These are phyloP conservation scores for Phalanger gymnotis DNA, from an alignment of 2,797 vertebrate species.

Conservation along the genomic window DNA sequence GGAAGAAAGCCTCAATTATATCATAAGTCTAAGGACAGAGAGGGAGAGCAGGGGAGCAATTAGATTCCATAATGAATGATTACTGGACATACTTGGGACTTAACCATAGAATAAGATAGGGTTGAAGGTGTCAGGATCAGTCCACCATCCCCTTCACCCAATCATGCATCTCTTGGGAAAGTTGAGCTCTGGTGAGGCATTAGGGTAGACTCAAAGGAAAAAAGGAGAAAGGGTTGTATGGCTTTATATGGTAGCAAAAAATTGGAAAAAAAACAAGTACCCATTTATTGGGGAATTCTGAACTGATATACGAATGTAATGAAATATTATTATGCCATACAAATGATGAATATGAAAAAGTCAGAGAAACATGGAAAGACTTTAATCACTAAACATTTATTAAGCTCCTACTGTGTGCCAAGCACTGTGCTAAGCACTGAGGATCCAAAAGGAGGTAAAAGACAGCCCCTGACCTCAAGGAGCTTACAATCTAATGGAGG, in stretches of 20 bases:
- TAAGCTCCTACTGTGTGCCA: not conserved
- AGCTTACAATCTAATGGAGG: not conserved
- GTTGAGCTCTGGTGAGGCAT: not conserved
- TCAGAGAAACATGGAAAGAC: not conserved
- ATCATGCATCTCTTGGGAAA: not conserved
- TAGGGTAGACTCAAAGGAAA: not conserved
- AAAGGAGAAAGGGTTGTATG: not conserved
- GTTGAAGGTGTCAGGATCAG: too few relatives aligned
- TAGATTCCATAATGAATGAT: not conserved
- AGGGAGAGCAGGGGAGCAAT: not conserved
- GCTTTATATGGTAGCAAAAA: not conserved
- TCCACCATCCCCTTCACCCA: not conserved
- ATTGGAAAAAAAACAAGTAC: not conserved
- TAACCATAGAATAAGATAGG: not conserved
- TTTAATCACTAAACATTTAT: not conserved
- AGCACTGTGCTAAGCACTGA: not conserved
- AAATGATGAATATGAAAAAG: not conserved
- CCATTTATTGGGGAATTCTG: not conserved
- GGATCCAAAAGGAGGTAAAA: not conserved
- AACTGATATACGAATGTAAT: not conserved
- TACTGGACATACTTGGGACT: not conserved
- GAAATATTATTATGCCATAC: not conserved
- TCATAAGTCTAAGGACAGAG: not conserved
- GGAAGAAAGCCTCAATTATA: not conserved
- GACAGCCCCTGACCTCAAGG: not conserved